These are phyloP conservation scores for Cynaeus angustus DNA, from an alignment of 2,888 invertebrate genomes.

Conservation along the genomic window DNA sequence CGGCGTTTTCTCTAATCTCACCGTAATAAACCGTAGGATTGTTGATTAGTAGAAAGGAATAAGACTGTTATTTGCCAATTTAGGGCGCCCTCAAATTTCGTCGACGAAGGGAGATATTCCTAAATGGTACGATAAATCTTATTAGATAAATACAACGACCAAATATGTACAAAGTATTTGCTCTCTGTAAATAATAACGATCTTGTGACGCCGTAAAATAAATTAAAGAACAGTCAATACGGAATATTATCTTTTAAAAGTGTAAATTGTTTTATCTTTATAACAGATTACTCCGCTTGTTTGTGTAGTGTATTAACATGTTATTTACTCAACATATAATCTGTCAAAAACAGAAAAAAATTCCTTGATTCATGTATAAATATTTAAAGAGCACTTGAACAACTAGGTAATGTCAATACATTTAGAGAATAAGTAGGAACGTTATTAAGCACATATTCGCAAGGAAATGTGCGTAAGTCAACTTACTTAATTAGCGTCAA, in stretches of 20 bases:
- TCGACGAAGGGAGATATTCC: constrained; percentile 43
- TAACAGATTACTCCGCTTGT: constrained; percentile 53
- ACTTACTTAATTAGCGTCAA: constrained; percentile 37
- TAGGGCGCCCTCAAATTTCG: constrained; percentile 28
- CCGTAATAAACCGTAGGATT: constrained; percentile 14
- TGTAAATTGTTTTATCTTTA: constrained; percentile 60
- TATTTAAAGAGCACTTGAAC: constrained; percentile 49
- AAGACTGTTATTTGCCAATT: constrained; percentile 31
- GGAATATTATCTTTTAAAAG: constrained; percentile 54
- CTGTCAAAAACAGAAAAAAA: constrained; percentile 53
- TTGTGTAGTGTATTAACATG: constrained; percentile 49
- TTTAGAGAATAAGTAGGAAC: constrained; percentile 40
- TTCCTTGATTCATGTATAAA: constrained; percentile 47
- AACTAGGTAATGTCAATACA: constrained; percentile 48
- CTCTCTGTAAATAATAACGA: constrained; percentile 46
- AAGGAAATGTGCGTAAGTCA: constrained; percentile 38
- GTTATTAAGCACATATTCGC: constrained; percentile 36
- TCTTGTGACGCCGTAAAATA: constrained; percentile 52
- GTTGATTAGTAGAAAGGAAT: constrained; percentile 29
- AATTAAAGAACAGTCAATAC: constrained; percentile 52
- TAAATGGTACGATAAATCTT: constrained; percentile 50
- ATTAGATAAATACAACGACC: constrained; percentile 50
- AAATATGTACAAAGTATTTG: constrained; percentile 52
- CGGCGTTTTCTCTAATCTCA: constrained; percentile 8
- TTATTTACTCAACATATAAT: constrained; percentile 52